Evolutionary conservation across 2,888 invertebrate genomes (phyloP).

Genomic region (Eustalomyia histrio): DNA sequence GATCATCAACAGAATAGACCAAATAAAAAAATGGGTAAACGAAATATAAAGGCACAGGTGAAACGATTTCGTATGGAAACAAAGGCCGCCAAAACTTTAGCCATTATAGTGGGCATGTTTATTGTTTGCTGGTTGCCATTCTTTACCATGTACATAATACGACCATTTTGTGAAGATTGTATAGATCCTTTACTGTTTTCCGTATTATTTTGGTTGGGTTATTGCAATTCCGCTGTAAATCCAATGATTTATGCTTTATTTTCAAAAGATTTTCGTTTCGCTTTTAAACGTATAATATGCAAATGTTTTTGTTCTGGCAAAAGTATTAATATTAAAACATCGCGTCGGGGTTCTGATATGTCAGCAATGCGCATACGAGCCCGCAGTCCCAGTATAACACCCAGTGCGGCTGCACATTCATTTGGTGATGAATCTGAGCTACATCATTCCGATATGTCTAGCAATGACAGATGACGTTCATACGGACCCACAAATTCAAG

Average conservation of each 20-base stretch:
- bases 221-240: slow-evolving; percentile 97
- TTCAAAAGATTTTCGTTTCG: slow-evolving; percentile 96
- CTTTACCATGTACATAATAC: slow-evolving; percentile 95
- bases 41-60: slow-evolving; percentile 94
- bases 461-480: slow-evolving; percentile 82
- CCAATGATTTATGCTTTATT: slow-evolving; percentile 97
- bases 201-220: slow-evolving; percentile 97
- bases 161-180: slow-evolving; percentile 92
- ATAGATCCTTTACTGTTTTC: slow-evolving; percentile 92
- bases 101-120: slow-evolving; percentile 98
- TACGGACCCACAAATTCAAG: slow-evolving; percentile 78
- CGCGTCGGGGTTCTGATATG: slow-evolving; percentile 82
- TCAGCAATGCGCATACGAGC: slow-evolving; percentile 81
- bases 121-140: slow-evolving; percentile 98
- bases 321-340: slow-evolving; percentile 78
- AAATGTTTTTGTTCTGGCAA: slow-evolving; percentile 86
- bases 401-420: slow-evolving; percentile 81
- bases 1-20: slow-evolving; percentile 74
- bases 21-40: slow-evolving; percentile 88
- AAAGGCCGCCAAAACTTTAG: slow-evolving; percentile 97
- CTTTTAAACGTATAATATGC: slow-evolving; percentile 95
- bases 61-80: slow-evolving; percentile 97
- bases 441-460: slow-evolving; percentile 76
- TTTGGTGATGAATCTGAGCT: slow-evolving; percentile 82
- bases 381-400: slow-evolving; percentile 82